Evolutionary conservation across 2,888 invertebrate species (phyloP).

Genomic region (Apotomis capreana): DNA sequence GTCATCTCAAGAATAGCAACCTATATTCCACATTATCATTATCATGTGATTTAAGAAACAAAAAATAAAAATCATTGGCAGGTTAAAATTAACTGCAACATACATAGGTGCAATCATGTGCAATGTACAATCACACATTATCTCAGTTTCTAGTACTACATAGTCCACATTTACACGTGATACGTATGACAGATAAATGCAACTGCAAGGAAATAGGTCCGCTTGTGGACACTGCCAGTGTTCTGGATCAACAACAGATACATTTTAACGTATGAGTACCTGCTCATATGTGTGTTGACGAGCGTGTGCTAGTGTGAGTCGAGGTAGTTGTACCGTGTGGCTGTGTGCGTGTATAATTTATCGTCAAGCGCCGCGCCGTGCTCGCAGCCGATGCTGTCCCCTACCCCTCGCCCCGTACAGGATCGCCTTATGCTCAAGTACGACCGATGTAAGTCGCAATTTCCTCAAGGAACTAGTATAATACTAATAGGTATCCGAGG

Average conservation of each 20-base stretch:
- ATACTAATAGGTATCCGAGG: constrained; percentile 71
- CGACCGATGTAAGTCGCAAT: constrained; percentile 12
- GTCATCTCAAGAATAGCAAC: too few species aligned
- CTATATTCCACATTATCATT: too few species aligned
- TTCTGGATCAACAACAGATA: constrained; percentile 36
- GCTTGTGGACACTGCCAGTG: constrained; percentile 31
- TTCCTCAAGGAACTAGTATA: constrained; percentile 72
- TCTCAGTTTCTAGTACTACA: neutral
- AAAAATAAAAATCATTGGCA: too few species aligned
- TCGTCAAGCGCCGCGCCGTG: constrained; percentile 61
- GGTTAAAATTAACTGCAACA: neutral
- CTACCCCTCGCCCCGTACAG: constrained; percentile 5
- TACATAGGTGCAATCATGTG: neutral
- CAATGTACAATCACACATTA: neutral
- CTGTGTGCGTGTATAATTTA: constrained; percentile 70
- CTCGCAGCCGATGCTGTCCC: constrained; percentile 24
- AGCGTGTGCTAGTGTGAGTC: constrained; percentile 49
- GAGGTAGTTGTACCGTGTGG: constrained; percentile 44
- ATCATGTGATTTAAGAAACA: too few species aligned
- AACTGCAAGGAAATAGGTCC: constrained; percentile 57
- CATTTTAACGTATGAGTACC: constrained; percentile 22
- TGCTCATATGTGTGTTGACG: constrained; percentile 52
- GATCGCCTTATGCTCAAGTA: constrained; percentile 13
- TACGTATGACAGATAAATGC: constrained; percentile 8
- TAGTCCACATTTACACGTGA: neutral